phyloP scores from a whole-genome alignment of 2,888 invertebrate genomes.

The Polymixis lichenea region DNA sequence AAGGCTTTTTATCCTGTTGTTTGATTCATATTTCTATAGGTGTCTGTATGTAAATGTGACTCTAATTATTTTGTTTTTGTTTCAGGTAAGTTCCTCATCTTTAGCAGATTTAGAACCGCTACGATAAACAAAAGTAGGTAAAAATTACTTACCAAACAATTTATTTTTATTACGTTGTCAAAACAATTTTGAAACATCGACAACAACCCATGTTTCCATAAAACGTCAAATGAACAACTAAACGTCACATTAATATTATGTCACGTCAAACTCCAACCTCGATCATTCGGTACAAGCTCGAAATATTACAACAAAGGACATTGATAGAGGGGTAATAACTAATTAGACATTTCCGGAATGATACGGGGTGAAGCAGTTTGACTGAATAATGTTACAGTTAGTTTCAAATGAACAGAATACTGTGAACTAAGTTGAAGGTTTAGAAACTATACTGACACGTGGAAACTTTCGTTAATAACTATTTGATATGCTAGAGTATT shows the following conservation, averaged over 20 bases:
- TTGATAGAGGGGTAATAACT: conserved; percentile 29
- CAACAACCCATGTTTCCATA: conserved; percentile 15
- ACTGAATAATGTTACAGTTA: conserved; percentile 31
- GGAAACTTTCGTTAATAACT: conserved; percentile 5
- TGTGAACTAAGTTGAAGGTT: conserved; percentile 7
- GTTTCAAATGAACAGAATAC: conserved; percentile 16
- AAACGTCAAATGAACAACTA: conserved; percentile 27
- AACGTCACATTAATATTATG: conserved; percentile 24
- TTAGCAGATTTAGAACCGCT: background rate
- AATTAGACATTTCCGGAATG: conserved; percentile 43
- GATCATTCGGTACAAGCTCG: conserved; percentile 39
- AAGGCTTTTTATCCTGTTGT: background rate
- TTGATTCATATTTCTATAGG: too few relatives aligned
- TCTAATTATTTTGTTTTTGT: conserved; percentile 30
- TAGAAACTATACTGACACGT: background rate
- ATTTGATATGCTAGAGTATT: background rate
- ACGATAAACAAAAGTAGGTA: conserved; percentile 20
- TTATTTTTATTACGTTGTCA: background rate
- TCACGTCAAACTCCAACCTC: conserved; percentile 38
- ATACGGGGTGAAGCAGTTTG: conserved; percentile 16
- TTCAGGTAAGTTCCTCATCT: conserved; percentile 50
- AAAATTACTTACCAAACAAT: background rate
- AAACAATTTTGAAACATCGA: conserved; percentile 17
- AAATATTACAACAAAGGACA: conserved; percentile 41
- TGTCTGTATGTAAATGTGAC: background rate